These are phyloP conservation scores for Junonia oenone DNA, from an alignment of 2,888 invertebrate genomes.

Conservation along the genomic window DNA sequence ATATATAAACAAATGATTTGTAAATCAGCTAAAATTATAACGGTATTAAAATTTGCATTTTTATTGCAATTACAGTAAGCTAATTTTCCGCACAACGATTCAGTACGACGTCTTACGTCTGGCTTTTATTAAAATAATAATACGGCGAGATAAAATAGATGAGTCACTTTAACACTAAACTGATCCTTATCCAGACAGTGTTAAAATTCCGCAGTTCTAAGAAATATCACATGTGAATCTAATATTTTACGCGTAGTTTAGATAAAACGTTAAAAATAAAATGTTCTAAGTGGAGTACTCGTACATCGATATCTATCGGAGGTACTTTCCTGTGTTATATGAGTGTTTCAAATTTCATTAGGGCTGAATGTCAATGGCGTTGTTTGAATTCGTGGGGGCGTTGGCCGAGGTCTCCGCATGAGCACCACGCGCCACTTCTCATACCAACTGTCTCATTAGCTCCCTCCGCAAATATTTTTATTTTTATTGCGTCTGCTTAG, in stretches of 20 bases:
- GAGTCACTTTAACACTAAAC: neutral
- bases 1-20: neutral
- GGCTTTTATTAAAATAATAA: neutral
- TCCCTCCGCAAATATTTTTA: conserved; percentile 55
- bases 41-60: neutral
- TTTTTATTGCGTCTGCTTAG: conserved; percentile 47
- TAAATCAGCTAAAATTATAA: neutral
- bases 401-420: conserved; percentile 49
- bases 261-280: neutral
- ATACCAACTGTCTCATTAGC: conserved; percentile 56
- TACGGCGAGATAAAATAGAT: neutral
- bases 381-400: conserved; percentile 52
- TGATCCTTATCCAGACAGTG: neutral
- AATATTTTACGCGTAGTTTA: neutral
- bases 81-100: conserved; percentile 1
- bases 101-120: neutral
- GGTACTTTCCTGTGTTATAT: conserved; percentile 29
- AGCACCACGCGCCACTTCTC: conserved; percentile 40
- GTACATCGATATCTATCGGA: neutral
- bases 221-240: neutral
- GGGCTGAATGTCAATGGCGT: conserved; percentile 43
- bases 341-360: conserved; percentile 50
- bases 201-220: neutral
- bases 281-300: neutral
- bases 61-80: neutral